Conservation (phyloP, 2,113 vertebrate species). For the Plecturocebus donacophilus region DNA sequence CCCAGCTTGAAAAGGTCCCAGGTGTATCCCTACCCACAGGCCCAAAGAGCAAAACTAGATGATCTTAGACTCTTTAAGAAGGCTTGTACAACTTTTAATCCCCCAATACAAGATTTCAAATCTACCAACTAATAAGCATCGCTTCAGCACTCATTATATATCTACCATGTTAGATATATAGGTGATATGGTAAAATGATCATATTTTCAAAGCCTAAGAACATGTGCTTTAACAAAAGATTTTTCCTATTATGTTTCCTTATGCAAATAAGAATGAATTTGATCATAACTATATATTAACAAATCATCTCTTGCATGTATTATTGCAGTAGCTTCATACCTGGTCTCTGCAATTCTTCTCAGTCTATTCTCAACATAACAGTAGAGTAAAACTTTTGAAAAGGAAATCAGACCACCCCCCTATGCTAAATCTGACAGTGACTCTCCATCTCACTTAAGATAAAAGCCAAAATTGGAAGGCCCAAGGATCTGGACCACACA, state of each 20-base stretch:
- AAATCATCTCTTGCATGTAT: neutral
- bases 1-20: neutral
- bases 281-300: neutral
- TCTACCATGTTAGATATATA: neutral
- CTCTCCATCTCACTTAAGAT: neutral
- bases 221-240: neutral
- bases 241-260: neutral
- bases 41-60: neutral
- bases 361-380: neutral
- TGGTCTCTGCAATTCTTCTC: neutral
- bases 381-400: neutral
- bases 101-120: neutral
- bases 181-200: neutral
- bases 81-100: neutral
- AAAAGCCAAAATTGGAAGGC: neutral
- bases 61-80: neutral
- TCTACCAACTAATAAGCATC: neutral
- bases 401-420: neutral
- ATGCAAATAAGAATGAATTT: slow-evolving; percentile 3
- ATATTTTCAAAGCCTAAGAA: neutral
- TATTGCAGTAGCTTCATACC: neutral
- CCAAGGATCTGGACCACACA: neutral
- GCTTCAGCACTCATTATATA: neutral
- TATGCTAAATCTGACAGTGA: neutral
- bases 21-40: neutral